Evolutionary conservation across 2,113 vertebrate genomes (phyloP).

Genomic region (Camelus bactrianus): DNA sequence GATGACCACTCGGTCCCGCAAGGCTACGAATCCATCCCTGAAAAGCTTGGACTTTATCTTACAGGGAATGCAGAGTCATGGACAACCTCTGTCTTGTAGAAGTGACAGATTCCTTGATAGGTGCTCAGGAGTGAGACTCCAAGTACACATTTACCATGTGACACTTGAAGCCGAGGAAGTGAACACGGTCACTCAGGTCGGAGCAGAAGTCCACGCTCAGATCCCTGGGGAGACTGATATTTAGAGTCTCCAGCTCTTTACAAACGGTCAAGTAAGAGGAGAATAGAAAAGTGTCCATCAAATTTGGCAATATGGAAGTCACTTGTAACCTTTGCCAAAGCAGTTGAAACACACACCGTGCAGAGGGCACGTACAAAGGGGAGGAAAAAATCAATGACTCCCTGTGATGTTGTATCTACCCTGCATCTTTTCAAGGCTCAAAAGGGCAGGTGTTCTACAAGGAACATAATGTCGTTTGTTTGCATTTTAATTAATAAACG

Average conservation of each 20-base stretch:
- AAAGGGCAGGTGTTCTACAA: constrained; percentile 54
- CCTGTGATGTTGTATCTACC: background rate
- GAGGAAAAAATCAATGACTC: constrained; percentile 38
- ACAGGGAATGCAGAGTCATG: background rate
- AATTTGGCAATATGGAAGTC: constrained; percentile 52
- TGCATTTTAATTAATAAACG: constrained; percentile 52
- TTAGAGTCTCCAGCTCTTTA: constrained; percentile 23
- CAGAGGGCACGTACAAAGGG: constrained; percentile 38
- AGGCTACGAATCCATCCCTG: too few relatives aligned
- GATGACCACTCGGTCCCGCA: fast-evolving
- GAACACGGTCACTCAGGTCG: background rate
- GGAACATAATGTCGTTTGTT: background rate
- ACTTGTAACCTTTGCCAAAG: constrained; percentile 68
- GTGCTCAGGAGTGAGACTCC: background rate
- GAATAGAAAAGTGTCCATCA: constrained; percentile 57
- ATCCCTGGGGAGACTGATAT: background rate
- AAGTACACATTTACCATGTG: background rate
- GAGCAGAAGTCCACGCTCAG: background rate
- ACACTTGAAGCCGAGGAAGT: background rate
- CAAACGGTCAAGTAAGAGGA: constrained; percentile 22
- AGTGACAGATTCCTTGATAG: background rate
- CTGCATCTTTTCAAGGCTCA: background rate
- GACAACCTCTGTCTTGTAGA: background rate
- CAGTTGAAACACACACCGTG: constrained; percentile 24
- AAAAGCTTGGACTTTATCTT: background rate